Conservation (phyloP, 2,113 vertebrate species). For the Nicator chloris region DNA sequence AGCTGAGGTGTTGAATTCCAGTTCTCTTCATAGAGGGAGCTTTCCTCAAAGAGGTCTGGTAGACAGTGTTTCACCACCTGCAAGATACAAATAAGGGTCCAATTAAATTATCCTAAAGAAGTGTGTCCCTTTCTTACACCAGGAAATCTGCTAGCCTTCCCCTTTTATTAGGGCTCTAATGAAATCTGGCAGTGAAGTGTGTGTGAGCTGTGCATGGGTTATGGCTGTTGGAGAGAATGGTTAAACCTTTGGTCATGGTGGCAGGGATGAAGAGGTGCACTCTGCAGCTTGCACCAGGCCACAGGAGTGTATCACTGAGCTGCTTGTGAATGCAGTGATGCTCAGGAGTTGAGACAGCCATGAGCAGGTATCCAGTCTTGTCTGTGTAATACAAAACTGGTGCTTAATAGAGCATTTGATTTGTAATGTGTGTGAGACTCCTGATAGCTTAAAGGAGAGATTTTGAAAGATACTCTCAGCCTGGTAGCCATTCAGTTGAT, state of each 20-base stretch:
- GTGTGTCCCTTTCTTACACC: not conserved
- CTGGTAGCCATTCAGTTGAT: not conserved
- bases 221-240: not conserved
- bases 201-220: not conserved
- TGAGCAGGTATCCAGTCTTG: not conserved
- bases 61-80: not conserved
- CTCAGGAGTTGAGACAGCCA: not conserved
- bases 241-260: not conserved
- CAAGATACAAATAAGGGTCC: not conserved
- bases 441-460: not conserved
- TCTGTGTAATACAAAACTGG: not conserved
- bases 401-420: not conserved
- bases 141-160: not conserved
- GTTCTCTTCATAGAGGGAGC: not conserved
- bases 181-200: not conserved
- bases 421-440: not conserved
- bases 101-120: not conserved
- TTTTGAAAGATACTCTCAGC: not conserved
- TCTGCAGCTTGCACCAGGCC: not conserved
- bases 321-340: not conserved
- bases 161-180: not conserved
- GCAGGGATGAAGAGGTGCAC: not conserved
- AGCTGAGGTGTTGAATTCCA: not conserved
- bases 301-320: rapidly evolving
- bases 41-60: not conserved